These are phyloP conservation scores for Melinaea marsaeus DNA, from an alignment of 2,888 invertebrate genomes.

Conservation along the genomic window DNA sequence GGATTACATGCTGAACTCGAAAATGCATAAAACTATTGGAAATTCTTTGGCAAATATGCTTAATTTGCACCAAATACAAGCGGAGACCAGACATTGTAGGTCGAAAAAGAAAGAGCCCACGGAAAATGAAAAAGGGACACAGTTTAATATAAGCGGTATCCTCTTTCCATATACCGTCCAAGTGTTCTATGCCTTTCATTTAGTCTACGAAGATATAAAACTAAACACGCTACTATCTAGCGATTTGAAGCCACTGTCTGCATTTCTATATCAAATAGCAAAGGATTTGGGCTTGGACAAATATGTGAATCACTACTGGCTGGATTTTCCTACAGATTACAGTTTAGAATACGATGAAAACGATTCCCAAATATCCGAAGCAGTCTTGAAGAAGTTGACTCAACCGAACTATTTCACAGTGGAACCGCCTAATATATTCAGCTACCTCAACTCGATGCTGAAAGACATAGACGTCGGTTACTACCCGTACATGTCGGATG, in stretches of 20 bases:
- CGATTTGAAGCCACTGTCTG: constrained; percentile 82
- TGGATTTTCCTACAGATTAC: constrained; percentile 86
- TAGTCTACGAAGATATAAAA: constrained; percentile 95
- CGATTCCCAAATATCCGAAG: constrained; percentile 75
- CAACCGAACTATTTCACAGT: constrained; percentile 79
- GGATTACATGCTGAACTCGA: constrained; percentile 81
- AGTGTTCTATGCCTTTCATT: constrained; percentile 88
- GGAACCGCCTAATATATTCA: constrained; percentile 84
- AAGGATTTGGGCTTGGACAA: constrained; percentile 83
- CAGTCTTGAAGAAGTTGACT: constrained; percentile 76
- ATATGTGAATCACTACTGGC: constrained; percentile 89
- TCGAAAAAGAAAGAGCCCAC: constrained; percentile 30
- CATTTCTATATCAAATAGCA: constrained; percentile 85
- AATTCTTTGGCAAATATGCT: constrained; percentile 64
- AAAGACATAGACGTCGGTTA: constrained; percentile 71
- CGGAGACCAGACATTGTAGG: constrained; percentile 30
- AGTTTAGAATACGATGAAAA: constrained; percentile 53
- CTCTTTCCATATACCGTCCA: constrained; percentile 86
- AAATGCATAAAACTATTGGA: constrained; percentile 74
- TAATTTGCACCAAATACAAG: constrained; percentile 45
- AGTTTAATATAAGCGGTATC: constrained; percentile 80
- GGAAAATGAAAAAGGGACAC: constrained; percentile 51
- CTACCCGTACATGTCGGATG: constrained; percentile 85
- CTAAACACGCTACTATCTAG: constrained; percentile 84
- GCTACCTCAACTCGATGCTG: constrained; percentile 82